Conservation (phyloP, 2,888 invertebrate genomes). For the Chymomyza caudatula region DNA sequence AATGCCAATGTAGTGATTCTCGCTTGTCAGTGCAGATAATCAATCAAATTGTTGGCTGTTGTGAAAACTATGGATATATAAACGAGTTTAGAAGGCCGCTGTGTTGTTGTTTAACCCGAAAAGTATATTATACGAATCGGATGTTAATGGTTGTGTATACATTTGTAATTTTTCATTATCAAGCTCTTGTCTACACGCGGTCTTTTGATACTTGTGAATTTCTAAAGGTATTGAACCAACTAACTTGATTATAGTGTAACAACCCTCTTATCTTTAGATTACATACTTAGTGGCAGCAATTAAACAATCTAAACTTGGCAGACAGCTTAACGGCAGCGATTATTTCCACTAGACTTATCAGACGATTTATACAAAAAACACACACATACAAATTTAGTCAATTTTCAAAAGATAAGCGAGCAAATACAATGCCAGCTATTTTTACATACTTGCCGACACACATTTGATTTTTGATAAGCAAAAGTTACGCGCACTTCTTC, state of each 20-base stretch:
- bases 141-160: background rate
- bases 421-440: conserved; percentile 9
- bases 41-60: background rate
- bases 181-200: background rate
- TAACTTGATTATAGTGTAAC: background rate
- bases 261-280: background rate
- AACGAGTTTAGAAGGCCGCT: background rate
- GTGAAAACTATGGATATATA: background rate
- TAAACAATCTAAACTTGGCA: background rate
- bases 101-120: background rate
- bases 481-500: background rate
- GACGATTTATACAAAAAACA: conserved; percentile 28
- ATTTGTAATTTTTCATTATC: background rate
- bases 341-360: background rate
- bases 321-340: background rate
- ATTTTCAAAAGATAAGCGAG: background rate
- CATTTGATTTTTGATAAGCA: conserved; percentile 24
- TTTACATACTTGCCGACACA: background rate
- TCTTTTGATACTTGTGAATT: background rate
- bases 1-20: background rate
- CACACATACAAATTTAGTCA: background rate
- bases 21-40: background rate
- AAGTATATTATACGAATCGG: background rate
- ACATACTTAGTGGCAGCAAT: background rate
- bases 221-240: background rate